Conservation (phyloP, 37 sponge, comb jelly and placozoan genomes). For the Spongilla lacustris region DNA sequence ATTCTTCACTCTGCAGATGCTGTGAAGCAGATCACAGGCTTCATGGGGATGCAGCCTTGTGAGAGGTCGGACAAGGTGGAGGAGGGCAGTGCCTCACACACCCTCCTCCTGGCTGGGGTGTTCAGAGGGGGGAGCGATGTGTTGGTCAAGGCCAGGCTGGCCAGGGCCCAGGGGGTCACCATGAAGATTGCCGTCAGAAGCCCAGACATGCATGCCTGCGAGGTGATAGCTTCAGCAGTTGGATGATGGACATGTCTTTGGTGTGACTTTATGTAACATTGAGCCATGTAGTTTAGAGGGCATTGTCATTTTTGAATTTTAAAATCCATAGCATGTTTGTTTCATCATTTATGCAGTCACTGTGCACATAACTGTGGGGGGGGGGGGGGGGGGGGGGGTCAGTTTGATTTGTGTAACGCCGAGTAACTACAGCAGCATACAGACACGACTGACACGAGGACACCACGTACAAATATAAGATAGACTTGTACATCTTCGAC, state of each 20-base stretch:
- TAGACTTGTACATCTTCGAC: too few species aligned
- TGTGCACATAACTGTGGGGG: too few species aligned
- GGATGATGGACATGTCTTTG: too few species aligned
- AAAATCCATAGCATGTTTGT: too few species aligned
- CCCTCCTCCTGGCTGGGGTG: constrained; percentile 93
- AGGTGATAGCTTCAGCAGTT: constrained; percentile 81
- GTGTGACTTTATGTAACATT: too few species aligned
- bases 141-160: constrained; percentile 78
- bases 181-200: constrained; percentile 92
- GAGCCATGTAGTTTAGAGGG: too few species aligned
- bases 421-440: too few species aligned
- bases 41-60: constrained; percentile 98
- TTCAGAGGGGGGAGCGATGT: constrained; percentile 90
- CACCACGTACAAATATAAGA: too few species aligned
- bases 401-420: too few species aligned
- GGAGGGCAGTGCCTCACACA: constrained; percentile 79
- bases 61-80: constrained; percentile 92
- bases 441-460: too few species aligned
- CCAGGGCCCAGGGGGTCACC: constrained; percentile 70
- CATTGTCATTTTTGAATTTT: too few species aligned
- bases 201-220: constrained; percentile 59
- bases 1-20: constrained; percentile 83
- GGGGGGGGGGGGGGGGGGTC: neutral
- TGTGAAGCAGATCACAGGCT: constrained; percentile 87
- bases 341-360: too few species aligned